These are phyloP conservation scores for Chrysolina haemoptera DNA, from an alignment of 2,888 invertebrate species.

Conservation along the genomic window DNA sequence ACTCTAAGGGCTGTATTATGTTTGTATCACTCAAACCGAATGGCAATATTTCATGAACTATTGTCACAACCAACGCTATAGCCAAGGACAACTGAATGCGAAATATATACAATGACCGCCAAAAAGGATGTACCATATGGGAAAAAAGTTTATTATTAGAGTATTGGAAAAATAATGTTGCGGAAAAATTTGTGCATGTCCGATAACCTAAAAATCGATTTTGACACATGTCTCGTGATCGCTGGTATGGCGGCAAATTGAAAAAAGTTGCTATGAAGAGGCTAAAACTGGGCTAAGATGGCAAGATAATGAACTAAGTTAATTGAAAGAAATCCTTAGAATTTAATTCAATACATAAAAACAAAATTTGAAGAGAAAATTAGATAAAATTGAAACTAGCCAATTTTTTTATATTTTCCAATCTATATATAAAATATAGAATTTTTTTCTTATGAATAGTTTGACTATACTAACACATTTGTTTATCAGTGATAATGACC, in stretches of 20 bases:
- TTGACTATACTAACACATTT: neutral
- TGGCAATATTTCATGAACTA: too few relatives aligned
- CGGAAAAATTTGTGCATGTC: neutral
- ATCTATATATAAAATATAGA: neutral
- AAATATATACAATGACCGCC: too few relatives aligned
- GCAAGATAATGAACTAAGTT: neutral
- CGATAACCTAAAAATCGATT: too few relatives aligned
- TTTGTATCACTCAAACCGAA: too few relatives aligned
- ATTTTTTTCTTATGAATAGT: neutral
- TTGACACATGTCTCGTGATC: too few relatives aligned
- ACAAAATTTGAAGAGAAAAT: neutral
- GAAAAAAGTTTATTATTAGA: too few relatives aligned
- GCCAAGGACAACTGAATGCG: too few relatives aligned
- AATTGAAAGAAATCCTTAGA: neutral
- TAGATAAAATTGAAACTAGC: neutral
- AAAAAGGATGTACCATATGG: too few relatives aligned
- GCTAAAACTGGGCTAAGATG: neutral
- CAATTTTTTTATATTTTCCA: neutral
- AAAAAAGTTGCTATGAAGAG: neutral
- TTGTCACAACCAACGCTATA: too few relatives aligned
- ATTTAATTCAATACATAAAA: neutral
- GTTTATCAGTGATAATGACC: neutral
- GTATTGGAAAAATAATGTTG: neutral
- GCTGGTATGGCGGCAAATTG: too few relatives aligned
- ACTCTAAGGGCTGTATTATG: neutral